Evolutionary conservation across 2,113 vertebrate species (phyloP), one percentile per base, ranked within the genome.

Genomic region (Planiliza haematocheilus): DNA sequence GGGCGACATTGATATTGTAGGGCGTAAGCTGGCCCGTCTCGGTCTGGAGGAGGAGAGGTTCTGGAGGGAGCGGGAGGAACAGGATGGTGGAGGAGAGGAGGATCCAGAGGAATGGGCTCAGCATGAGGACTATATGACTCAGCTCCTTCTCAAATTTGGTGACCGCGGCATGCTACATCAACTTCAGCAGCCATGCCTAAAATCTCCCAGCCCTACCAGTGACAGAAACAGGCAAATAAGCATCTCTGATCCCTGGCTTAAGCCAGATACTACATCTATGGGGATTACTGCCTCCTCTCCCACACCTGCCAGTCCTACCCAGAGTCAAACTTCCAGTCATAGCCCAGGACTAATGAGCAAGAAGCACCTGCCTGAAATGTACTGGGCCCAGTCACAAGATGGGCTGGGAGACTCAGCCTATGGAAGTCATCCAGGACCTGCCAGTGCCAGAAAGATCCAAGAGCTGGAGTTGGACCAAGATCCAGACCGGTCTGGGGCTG

Each of bases 51-150:
- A 93, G 16, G 95, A 96, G 77, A 94, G 94, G 67, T 96, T 95
- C 77, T 97, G 96, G 97, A 95, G 96, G 82, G 94, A 95, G 72
- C 89, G 95, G 43, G 94, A 91, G 46, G 96, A 97, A 53, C 95
- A 95, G 8, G 97, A 97, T 79, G 92, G 51, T 0, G 86, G 86
- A 8, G 90, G 85, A 76, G 92, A 95, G 7, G 97, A 98, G 74
- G 95, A 97, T 72, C 95, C 95, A 6, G 97, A 98, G 87, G 97
- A 98, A 76, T 99, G 97, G 97, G 97, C 96, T 1, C 96, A 99
- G 72, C 97, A 98, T 1, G 97, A 99, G 77, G 97, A 99, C 92
- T 99, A 98, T 43, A 97, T 99, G 97, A 98, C 97, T 14, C 97
- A 98, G 63, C 95, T 99, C 53, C 93, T 98, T 60, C 93, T 99